These are phyloP conservation scores for Aquatica leii DNA, from an alignment of 2,888 invertebrate genomes.

Conservation along the genomic window DNA sequence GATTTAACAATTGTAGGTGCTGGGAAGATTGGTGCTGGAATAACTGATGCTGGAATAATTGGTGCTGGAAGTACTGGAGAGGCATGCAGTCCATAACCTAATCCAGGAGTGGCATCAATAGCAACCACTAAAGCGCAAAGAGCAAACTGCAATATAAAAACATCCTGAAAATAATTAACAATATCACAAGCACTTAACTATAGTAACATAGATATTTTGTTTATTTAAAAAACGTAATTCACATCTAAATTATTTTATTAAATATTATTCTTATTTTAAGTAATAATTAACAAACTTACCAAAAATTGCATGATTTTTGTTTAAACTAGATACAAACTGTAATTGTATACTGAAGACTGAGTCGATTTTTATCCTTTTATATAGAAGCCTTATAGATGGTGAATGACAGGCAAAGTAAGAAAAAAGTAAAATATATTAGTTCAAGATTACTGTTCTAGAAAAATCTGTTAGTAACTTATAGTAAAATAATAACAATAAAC, in stretches of 20 bases:
- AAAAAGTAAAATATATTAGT: slow-evolving; percentile 19
- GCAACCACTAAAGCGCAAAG: background rate
- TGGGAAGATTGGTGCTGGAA: slow-evolving; percentile 36
- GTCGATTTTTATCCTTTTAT: slow-evolving; percentile 29
- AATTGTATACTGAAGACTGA: slow-evolving; percentile 6
- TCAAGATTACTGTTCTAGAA: slow-evolving; percentile 17
- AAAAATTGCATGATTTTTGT: slow-evolving; percentile 5
- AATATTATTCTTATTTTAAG: too few species aligned
- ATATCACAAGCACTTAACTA: too few species aligned
- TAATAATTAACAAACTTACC: slow-evolving; percentile 15
- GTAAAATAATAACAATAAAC: slow-evolving; percentile 28
- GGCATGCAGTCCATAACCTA: slow-evolving; percentile 22
- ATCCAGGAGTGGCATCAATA: slow-evolving; percentile 17
- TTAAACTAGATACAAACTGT: background rate
- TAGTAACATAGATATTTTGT: too few species aligned
- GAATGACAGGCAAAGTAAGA: slow-evolving; percentile 17
- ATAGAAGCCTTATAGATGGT: slow-evolving; percentile 23
- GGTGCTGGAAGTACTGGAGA: slow-evolving; percentile 32
- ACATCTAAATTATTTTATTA: too few species aligned
- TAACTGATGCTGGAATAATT: slow-evolving; percentile 32
- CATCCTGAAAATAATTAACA: too few species aligned
- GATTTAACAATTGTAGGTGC: slow-evolving; percentile 34
- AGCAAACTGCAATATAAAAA: slow-evolving; percentile 4
- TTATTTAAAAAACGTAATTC: too few species aligned
- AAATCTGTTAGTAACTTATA: slow-evolving; percentile 26